Conservation (phyloP, 2,113 vertebrate genomes). For the Corvus hawaiiensis region DNA sequence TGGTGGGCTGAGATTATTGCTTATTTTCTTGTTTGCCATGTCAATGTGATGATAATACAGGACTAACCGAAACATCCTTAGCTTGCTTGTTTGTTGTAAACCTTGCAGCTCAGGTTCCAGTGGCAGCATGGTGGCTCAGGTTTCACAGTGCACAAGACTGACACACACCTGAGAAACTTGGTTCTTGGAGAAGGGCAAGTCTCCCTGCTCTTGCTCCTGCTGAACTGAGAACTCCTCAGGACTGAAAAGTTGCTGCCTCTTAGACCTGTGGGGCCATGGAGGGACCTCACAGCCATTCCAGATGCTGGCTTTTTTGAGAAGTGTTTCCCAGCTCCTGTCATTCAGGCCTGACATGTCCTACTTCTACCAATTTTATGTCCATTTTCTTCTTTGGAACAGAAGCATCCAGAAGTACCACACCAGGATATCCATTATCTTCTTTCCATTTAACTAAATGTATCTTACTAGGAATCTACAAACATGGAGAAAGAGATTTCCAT, state of each 20-base stretch:
- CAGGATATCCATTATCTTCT: not conserved
- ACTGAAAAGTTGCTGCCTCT: not conserved
- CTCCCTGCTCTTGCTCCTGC: not conserved
- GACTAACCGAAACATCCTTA: not conserved
- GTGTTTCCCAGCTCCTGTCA: not conserved
- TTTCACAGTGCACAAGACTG: not conserved
- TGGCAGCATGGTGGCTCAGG: not conserved
- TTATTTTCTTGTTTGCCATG: not conserved
- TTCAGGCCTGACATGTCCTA: not conserved
- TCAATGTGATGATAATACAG: not conserved
- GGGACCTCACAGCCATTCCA: not conserved
- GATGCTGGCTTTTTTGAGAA: not conserved
- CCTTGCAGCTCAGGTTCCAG: not conserved
- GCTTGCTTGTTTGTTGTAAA: not conserved
- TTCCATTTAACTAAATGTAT: not conserved
- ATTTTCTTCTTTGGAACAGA: not conserved
- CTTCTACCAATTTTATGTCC: not conserved
- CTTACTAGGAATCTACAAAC: not conserved
- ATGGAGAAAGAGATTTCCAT: not conserved
- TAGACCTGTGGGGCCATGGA: not conserved
- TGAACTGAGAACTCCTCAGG: not conserved
- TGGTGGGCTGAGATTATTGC: not conserved
- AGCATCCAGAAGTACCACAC: not conserved
- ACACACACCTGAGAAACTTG: not conserved
- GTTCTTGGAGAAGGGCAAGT: not conserved